Base-by-base conservation (phyloP, 2,113 vertebrate species). In the Muntiacus reevesi region DNA sequence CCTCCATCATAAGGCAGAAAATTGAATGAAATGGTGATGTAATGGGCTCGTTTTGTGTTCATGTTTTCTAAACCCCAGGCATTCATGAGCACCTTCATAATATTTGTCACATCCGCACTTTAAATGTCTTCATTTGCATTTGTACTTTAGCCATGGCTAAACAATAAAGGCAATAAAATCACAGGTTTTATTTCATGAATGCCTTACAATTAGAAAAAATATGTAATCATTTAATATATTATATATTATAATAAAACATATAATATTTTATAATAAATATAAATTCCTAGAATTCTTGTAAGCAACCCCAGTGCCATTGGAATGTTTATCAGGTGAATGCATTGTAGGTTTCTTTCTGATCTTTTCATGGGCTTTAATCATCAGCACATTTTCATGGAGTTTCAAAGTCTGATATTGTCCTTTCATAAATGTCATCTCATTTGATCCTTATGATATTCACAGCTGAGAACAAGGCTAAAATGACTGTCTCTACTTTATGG, bases 181-280 rank as follows among this genome's bases (percentile, higher is more conserved):
- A 43, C 11, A 84, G 30, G 17, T 43, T 88, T 89, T 71, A 60
- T 83, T 88, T 90, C 52, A 60, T 23, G 47, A 2, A 4, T 78
- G 64, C 89, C 11, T 95, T 88, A 86, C 64, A 82, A 36, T 93
- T 60, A 59, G 43, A 76, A 88, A 67, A 83, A 78, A 25, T n/a
- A 57, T 4, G 16, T 12, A 54, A 85, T 40, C 43, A 60, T 84
- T 43, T 43, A 43, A 27, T 43, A 71, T 36, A 36, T 33, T 30
- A 64, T 67, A 33, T 62, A 62, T 62, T 30, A 64, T 64, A 33
- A 33, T 33, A 64, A 64, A 64, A 64, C 15, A 62, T 15, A 62
- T 30, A 14, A 62, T 62, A 74, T 74, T 74, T 3, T 25, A 40
- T 13, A 40, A 71, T 74, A 74, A 27, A 43, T 14, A 76, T 43